Evolutionary conservation across 2,113 vertebrate genomes (phyloP).

Genomic region (Setophaga kirtlandii): DNA sequence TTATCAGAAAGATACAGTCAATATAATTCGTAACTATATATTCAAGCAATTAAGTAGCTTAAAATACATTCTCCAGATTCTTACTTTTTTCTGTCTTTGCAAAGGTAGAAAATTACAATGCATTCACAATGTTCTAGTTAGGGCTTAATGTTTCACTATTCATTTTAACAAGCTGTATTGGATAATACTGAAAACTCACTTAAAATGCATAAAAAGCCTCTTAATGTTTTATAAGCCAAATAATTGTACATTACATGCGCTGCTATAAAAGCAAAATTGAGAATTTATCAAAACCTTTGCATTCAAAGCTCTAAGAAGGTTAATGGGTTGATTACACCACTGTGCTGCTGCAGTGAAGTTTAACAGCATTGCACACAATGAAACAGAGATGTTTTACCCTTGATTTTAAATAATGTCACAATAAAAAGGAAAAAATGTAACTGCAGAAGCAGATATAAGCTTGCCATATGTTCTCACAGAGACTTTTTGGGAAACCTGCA

Average conservation of each 20-base stretch:
- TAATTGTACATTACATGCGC: not conserved
- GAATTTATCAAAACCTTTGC: not conserved
- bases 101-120: not conserved
- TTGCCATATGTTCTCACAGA: not conserved
- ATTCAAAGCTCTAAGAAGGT: not conserved
- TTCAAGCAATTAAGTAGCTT: not conserved
- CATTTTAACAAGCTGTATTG: not conserved
- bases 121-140: not conserved
- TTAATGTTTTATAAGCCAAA: not conserved
- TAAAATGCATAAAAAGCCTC: constrained; percentile 1
- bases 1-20: not conserved
- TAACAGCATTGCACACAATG: not conserved
- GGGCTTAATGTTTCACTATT: not conserved
- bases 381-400: not conserved
- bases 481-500: not conserved
- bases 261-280: constrained; percentile 7
- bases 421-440: not conserved
- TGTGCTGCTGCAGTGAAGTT: not conserved
- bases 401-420: not conserved
- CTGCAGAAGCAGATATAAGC: not conserved
- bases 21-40: not conserved
- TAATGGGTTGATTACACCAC: not conserved
- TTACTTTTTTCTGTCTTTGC: not conserved
- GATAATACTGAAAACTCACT: not conserved
- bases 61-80: not conserved